A percentile compares a stretch with the other conserved stretches of the same genome.
Conservation (phyloP, 2,113 vertebrate genomes). For the Marmota flaviventris region DNA sequence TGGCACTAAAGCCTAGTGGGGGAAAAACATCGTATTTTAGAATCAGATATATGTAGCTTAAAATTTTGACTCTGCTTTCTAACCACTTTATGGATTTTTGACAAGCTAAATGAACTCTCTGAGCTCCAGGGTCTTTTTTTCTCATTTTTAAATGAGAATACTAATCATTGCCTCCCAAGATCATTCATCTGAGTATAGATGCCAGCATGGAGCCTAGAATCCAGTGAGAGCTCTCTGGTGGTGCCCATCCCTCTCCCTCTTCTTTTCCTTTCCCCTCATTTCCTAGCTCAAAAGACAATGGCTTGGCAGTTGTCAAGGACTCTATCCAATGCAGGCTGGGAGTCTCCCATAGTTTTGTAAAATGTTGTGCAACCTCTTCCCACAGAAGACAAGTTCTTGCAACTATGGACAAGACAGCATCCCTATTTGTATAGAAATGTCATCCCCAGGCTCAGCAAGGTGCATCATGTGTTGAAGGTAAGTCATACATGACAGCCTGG, state of each 20-base stretch:
- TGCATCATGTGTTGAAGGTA: not conserved
- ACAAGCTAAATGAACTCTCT: not conserved
- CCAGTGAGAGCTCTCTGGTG: not conserved
- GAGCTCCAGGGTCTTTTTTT: not conserved
- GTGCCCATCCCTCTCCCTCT: not conserved
- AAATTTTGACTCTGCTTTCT: slow-evolving; percentile 38
- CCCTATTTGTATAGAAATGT: not conserved
- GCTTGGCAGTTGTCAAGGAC: not conserved
- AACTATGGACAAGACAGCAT: not conserved
- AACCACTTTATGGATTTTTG: not conserved
- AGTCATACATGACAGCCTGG: not conserved
- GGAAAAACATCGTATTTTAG: not conserved
- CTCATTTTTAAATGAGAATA: slow-evolving; percentile 5
- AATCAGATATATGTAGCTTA: not conserved
- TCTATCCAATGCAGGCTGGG: not conserved
- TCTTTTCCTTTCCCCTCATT: not conserved
- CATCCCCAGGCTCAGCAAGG: not conserved
- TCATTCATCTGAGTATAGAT: not conserved
- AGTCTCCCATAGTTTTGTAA: not conserved
- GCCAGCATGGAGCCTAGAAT: not conserved
- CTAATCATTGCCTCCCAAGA: not conserved
- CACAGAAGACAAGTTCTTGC: not conserved
- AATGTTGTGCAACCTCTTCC: not conserved
- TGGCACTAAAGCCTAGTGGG: not conserved
- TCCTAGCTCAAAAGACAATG: not conserved